phyloP scores from a whole-genome alignment of 2,888 invertebrate species.

The Podotricha telesiphe region DNA sequence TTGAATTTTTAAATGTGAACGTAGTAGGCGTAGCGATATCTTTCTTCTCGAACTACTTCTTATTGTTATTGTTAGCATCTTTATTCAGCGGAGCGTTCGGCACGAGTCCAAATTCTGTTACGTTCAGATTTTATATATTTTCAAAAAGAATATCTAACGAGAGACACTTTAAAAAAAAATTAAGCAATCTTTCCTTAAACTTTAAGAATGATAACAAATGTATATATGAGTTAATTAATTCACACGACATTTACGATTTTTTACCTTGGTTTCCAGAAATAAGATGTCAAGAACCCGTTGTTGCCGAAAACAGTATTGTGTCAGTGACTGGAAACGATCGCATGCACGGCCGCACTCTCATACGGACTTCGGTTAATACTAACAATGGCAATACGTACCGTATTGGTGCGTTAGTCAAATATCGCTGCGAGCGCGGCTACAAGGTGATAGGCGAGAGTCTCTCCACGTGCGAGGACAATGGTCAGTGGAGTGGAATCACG shows the following conservation, averaged over 20 bases:
- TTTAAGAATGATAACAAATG: no score
- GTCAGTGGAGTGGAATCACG: constrained; percentile 92
- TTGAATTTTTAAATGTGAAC: no score
- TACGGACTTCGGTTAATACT: constrained; percentile 87
- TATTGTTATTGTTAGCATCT: no score
- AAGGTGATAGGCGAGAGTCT: constrained; percentile 93
- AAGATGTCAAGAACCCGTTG: constrained; percentile 91
- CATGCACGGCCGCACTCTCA: constrained; percentile 92
- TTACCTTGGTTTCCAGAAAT: constrained; percentile 85
- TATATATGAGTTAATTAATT: background rate
- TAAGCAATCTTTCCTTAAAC: no score
- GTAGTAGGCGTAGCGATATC: no score
- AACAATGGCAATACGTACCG: constrained; percentile 91
- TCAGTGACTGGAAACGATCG: constrained; percentile 96
- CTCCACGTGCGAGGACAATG: constrained; percentile 93
- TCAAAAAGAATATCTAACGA: no score
- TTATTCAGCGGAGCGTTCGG: no score
- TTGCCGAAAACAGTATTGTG: constrained; percentile 92
- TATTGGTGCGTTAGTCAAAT: constrained; percentile 93
- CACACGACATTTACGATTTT: background rate
- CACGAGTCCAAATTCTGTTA: no score
- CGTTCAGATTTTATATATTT: no score
- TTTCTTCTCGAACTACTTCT: no score
- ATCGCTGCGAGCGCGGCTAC: constrained; percentile 94
- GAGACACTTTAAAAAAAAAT: no score